Evolutionary conservation across 2,888 invertebrate genomes (phyloP), one percentile per base, ranked within the genome.

Genomic region (Candidula unifasciata): DNA sequence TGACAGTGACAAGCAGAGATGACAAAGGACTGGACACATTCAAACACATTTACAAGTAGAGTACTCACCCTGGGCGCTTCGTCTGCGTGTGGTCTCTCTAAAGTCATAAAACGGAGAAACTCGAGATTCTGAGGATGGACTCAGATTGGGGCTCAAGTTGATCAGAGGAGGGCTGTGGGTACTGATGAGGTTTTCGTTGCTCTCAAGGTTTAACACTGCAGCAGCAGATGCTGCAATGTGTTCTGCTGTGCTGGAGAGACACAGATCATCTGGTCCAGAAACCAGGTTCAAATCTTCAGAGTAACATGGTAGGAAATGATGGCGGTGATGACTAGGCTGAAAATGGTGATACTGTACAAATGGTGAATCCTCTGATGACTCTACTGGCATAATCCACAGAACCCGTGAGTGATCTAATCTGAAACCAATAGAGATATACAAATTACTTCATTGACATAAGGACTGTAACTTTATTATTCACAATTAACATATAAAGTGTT

Each of bases 161-260:
- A 93, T 87, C 30, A 93, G 90, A n/a, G 93, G 93, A 21, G 93
- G 93, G 87, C 92, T 93, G 87, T 92, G 92, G 3, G 93, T 92
- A 85, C 92, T 93, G 87, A 93, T 92, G 80, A 90, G 90, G 54
- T 90, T 84, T 66, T 84, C 84, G 80, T 80, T 84, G 71, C 80
- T 80, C 76, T 87, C 85, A 52, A 83, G 74, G 35, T 71, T 80
- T 35, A 85, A 64, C 33, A 80, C 80, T 30, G 71, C 73, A 35
- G 83, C 83, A 33, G 84, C 82, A 66, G 83, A 79, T 16, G 78
- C 78, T 69, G 79, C 79, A 21, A 79, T 78, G 64, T 79, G 79
- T 57, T 79, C 83, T 35, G 85, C 81, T 66, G 85, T 71, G 44
- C 71, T 82, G 27, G 80, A 77, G 8, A 66, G 64, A 82, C 79